These are phyloP conservation scores for Lottia scabra DNA, from an alignment of 2,888 invertebrate species.

Conservation along the genomic window DNA sequence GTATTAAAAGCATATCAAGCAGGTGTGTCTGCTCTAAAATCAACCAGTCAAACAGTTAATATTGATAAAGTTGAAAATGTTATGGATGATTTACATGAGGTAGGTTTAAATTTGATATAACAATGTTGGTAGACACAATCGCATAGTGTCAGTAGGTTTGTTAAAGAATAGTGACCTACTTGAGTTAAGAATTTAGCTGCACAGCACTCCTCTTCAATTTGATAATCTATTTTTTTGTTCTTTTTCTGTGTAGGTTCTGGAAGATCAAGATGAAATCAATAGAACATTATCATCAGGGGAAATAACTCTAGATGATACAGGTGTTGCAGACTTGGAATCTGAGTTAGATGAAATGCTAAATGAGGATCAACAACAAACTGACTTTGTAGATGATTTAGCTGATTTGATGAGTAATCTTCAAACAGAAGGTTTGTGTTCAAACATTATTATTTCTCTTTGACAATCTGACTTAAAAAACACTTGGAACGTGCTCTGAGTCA, in stretches of 20 bases:
- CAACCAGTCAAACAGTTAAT: conserved; percentile 24
- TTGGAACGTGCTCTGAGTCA: no score
- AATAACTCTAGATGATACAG: neutral
- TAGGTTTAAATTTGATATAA: conserved; percentile 7
- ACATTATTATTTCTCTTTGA: no score
- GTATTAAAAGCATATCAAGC: conserved; percentile 37
- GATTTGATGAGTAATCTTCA: no score
- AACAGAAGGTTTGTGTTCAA: no score
- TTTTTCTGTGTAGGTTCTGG: conserved; percentile 21
- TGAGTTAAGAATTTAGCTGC: no score
- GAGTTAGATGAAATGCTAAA: neutral
- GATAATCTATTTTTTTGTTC: no score
- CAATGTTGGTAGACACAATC: no score
- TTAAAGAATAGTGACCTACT: no score
- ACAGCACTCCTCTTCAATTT: no score
- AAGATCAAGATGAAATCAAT: conserved; percentile 32
- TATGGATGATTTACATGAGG: conserved; percentile 36
- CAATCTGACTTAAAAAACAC: no score
- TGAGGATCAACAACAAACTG: neutral
- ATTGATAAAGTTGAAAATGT: conserved; percentile 32
- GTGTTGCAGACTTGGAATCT: neutral
- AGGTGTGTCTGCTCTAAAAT: conserved; percentile 29
- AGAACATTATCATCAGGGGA: conserved; percentile 17
- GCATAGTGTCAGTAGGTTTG: no score
- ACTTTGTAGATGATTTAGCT: neutral